phyloP scores from a whole-genome alignment of 2,797 vertebrate species.

The Cyclura pinguis region DNA sequence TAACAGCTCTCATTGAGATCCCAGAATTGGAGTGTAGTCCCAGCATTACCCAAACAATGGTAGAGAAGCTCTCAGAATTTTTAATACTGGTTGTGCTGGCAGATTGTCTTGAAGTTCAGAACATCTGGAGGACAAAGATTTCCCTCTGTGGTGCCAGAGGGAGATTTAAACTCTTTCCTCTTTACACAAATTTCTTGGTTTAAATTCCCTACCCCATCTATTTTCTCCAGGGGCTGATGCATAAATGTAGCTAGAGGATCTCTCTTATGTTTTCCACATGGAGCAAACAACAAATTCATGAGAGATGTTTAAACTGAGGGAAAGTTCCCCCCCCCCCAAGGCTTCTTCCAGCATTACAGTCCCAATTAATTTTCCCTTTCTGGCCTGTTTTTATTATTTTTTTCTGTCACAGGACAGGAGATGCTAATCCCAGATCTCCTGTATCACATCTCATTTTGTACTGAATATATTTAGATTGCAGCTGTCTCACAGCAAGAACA shows the following conservation, averaged over 20 bases:
- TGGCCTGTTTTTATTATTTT: not conserved
- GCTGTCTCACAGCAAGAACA: constrained; percentile 4
- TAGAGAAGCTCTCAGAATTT: no score
- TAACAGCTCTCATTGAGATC: not conserved
- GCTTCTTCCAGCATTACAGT: not conserved
- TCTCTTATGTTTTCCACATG: not conserved
- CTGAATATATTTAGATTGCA: not conserved
- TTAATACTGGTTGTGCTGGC: no score
- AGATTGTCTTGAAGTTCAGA: no score
- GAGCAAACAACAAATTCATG: not conserved
- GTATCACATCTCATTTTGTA: not conserved
- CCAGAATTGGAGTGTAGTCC: not conserved
- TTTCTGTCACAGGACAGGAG: not conserved
- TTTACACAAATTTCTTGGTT: not conserved
- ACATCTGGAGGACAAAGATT: no score
- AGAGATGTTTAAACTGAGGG: not conserved
- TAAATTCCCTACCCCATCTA: not conserved
- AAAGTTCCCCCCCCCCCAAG: not conserved
- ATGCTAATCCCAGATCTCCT: not conserved
- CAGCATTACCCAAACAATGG: no score
- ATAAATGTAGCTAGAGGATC: no score
- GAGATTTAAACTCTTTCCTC: not conserved
- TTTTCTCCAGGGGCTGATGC: not conserved
- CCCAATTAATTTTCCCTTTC: not conserved
- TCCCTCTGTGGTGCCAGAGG: not conserved